Percentiles rank a stretch among this genome's conserved stretches.
Evolutionary conservation across 2,797 vertebrate genomes (phyloP).

Genomic region (Nannoperca obscura): DNA sequence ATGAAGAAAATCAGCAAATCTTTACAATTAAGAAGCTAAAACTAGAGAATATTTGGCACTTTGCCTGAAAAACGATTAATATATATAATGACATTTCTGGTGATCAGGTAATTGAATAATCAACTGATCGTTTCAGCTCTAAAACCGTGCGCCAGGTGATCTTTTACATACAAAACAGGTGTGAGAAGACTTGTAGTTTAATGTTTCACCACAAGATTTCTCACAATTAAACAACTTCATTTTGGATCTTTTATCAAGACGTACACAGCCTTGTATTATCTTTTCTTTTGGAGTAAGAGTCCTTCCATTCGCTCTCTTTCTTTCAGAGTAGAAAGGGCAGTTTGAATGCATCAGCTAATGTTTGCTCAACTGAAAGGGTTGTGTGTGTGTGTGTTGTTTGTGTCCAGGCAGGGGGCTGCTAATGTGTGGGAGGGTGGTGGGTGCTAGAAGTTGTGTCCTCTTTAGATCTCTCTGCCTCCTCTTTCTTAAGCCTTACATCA

Average conservation of each 20-base stretch:
- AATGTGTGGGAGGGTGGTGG: slow-evolving; percentile 69
- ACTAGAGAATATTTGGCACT: background rate
- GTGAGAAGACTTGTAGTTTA: background rate
- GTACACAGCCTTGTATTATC: background rate
- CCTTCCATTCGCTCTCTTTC: slow-evolving; percentile 7
- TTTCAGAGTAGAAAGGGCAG: slow-evolving; percentile 14
- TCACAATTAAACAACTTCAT: background rate
- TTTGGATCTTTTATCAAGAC: slow-evolving; percentile 9
- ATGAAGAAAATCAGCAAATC: background rate
- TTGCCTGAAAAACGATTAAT: background rate
- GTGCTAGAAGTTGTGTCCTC: slow-evolving; percentile 69
- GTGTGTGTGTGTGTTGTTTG: slow-evolving; percentile 33
- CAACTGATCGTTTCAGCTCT: background rate
- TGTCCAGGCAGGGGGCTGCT: slow-evolving; percentile 62
- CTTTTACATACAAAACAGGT: background rate
- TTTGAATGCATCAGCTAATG: slow-evolving; percentile 29
- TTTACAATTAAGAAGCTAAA: background rate
- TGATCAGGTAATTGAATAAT: too few species aligned
- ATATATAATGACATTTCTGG: background rate
- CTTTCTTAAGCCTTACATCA: slow-evolving; percentile 79
- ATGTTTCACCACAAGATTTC: background rate
- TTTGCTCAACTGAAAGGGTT: slow-evolving; percentile 47
- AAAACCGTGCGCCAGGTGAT: background rate
- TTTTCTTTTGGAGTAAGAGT: slow-evolving; percentile 20
- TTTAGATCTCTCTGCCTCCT: slow-evolving; percentile 71